These are phyloP conservation scores for Porites cylindrica DNA, from an alignment of 92 coral and sea anemone species.

Conservation along the genomic window DNA sequence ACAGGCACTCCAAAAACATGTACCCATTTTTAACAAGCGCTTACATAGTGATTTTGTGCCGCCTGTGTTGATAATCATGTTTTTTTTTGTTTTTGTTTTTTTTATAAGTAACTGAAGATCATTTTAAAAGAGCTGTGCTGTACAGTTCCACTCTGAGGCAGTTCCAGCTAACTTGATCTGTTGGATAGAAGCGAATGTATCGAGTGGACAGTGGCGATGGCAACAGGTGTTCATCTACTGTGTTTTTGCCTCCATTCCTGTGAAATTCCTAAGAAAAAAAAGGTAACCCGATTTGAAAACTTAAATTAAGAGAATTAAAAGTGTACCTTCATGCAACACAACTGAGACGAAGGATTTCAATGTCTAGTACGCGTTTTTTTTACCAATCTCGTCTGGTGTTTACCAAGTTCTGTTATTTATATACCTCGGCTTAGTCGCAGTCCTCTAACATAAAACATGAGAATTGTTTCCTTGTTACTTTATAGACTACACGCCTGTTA, in stretches of 20 bases:
- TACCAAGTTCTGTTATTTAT: too few species aligned
- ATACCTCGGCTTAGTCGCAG: too few species aligned
- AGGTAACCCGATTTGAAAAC: not conserved
- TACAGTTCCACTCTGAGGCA: not conserved
- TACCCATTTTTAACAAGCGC: too few species aligned
- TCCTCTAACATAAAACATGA: too few species aligned
- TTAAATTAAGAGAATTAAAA: not conserved
- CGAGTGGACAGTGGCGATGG: not conserved
- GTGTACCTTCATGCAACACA: not conserved
- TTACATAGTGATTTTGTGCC: too few species aligned
- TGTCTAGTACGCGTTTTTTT: too few species aligned
- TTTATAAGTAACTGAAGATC: not conserved
- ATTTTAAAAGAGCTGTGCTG: not conserved
- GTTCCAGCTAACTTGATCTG: not conserved
- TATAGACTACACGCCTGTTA: too few species aligned
- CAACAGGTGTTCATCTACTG: not conserved
- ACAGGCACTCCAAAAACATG: too few species aligned
- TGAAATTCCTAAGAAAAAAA: not conserved
- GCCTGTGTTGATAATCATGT: too few species aligned
- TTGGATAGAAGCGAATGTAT: not conserved
- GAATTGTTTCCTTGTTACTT: too few species aligned
- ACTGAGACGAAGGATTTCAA: not conserved
- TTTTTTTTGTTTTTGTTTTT: too few species aligned
- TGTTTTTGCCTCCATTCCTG: not conserved
- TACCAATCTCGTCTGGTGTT: too few species aligned